A percentile compares a stretch with the other conserved stretches of the same genome.
phyloP scores from a whole-genome alignment of 1,140 invertebrate genomes.

The Lepidurus couesii region DNA sequence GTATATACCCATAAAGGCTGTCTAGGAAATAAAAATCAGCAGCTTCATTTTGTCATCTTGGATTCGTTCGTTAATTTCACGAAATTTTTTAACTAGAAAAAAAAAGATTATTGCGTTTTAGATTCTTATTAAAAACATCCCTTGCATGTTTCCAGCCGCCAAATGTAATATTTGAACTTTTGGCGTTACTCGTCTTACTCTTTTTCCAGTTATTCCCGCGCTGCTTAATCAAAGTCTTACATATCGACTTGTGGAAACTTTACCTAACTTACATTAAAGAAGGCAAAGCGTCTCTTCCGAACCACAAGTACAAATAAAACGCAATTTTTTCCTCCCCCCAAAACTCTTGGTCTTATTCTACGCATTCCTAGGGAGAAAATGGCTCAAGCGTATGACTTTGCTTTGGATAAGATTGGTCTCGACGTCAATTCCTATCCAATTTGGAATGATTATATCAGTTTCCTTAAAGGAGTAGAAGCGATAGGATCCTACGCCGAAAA shows the following conservation, averaged over 20 bases:
- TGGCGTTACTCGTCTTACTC: not conserved
- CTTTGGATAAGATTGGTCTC: slow-evolving; percentile 97
- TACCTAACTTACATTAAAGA: slow-evolving; percentile 98
- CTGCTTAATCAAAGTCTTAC: slow-evolving; percentile 95
- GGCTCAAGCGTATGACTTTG: slow-evolving; percentile 99
- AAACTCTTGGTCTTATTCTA: not conserved
- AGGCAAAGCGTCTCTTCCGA: slow-evolving; percentile 85
- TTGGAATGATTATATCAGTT: slow-evolving; percentile 96
- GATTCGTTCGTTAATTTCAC: no score
- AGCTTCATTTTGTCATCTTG: no score
- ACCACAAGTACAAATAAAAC: slow-evolving; percentile 72
- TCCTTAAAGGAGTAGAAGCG: slow-evolving; percentile 95
- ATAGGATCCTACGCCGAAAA: slow-evolving; percentile 98
- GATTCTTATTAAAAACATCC: not conserved
- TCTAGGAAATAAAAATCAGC: not conserved
- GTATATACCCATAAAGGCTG: not conserved
- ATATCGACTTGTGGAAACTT: slow-evolving; percentile 97
- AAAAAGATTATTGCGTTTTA: not conserved
- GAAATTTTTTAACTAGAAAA: not conserved
- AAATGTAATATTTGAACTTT: not conserved
- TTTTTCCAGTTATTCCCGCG: slow-evolving; percentile 84
- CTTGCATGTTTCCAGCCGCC: not conserved
- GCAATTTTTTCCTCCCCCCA: not conserved
- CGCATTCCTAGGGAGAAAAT: slow-evolving; percentile 82
- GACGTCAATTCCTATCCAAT: slow-evolving; percentile 92